Conservation (phyloP, 2,797 vertebrate species). For the Myotis pilosus region DNA sequence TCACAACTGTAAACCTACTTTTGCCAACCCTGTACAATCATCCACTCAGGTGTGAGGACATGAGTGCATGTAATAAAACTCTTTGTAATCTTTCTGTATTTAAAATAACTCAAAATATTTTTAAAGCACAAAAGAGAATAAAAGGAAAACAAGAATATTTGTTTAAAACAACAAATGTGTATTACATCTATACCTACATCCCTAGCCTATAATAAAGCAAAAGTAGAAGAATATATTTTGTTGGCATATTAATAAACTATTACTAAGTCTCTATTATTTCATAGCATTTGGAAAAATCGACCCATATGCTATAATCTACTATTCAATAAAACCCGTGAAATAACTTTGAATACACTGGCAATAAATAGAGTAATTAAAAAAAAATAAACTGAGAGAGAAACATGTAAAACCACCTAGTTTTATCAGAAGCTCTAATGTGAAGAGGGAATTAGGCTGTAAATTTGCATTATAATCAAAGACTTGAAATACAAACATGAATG, state of each 20-base stretch:
- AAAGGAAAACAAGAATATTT: not conserved
- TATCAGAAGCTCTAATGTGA: not conserved
- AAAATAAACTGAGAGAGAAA: not conserved
- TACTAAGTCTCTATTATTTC: not conserved
- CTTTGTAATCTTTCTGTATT: not conserved
- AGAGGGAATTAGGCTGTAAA: not conserved
- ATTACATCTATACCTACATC: not conserved
- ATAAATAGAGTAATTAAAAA: not conserved
- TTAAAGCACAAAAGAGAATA: not conserved
- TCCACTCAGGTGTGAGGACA: not conserved
- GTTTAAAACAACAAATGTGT: not conserved
- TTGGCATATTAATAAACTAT: not conserved
- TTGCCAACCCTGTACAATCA: not conserved
- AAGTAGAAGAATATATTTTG: not conserved
- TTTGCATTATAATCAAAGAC: not conserved
- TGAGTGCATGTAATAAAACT: not conserved
- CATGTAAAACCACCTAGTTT: not conserved
- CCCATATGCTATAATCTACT: not conserved
- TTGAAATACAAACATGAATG: not conserved
- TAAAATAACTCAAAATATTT: not conserved
- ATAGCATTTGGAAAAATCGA: not conserved
- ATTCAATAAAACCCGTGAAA: not conserved
- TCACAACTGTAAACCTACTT: not conserved
- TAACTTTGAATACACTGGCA: not conserved
- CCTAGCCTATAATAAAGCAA: not conserved